Conservation (phyloP, 2,888 invertebrate genomes). For the Eupithecia subumbrata region DNA sequence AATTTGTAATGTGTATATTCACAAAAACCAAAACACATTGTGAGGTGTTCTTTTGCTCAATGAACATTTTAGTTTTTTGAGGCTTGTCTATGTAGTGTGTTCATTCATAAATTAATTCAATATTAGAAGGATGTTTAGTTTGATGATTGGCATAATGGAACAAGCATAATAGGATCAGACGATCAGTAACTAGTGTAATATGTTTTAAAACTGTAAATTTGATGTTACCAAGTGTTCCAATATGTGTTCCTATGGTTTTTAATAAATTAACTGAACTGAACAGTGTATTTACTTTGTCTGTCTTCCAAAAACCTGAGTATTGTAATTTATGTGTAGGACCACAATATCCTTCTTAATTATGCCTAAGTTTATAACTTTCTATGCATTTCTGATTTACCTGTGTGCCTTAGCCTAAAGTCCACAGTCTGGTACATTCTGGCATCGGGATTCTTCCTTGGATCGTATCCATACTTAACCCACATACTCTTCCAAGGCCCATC, state of each 20-base stretch:
- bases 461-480: conserved; percentile 96
- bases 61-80: neutral
- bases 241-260: too few relatives aligned
- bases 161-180: neutral
- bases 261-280: too few relatives aligned
- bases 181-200: too few relatives aligned
- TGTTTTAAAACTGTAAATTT: too few relatives aligned
- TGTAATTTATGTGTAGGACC: neutral
- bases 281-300: neutral
- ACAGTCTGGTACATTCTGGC: conserved; percentile 94
- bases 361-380: neutral
- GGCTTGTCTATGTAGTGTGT: neutral
- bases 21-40: neutral
- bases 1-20: neutral
- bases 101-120: neutral
- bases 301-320: neutral
- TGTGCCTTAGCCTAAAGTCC: conserved; percentile 89
- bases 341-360: neutral
- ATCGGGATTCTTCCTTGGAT: conserved; percentile 91
- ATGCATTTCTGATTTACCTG: conserved; percentile 73
- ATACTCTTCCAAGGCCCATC: conserved; percentile 96
- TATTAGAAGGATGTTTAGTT: neutral
- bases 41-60: neutral
- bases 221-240: too few relatives aligned
- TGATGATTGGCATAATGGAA: too few relatives aligned